Base-by-base conservation (phyloP, 1,140 invertebrate genomes). In the Carcinoscorpius rotundicauda region DNA sequence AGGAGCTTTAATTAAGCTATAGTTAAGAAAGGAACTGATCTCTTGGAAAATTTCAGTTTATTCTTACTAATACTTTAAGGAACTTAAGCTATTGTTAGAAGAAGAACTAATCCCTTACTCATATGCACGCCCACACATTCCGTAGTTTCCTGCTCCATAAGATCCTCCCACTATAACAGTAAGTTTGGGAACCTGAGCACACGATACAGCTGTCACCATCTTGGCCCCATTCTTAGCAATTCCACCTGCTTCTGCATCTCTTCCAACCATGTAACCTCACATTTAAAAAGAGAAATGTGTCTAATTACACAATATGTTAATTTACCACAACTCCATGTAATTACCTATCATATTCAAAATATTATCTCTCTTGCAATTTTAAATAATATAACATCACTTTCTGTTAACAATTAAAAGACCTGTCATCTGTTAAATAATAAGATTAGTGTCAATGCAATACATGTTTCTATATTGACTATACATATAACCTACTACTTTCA, bases 201-300 rank as follows among this genome's bases (percentile, higher is more conserved):
- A 98, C 11, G 96, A 86, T 3, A 99, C 96, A 1, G 97, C 97
- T 11, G 90, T 98, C 1, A 99, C 96, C 87, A 99, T 88, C 82
- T 99, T 99, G 3, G 97, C 96, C 59, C 97, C 97, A 78, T 99
- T 86, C 76, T 99, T 99, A 2, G 97, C 97, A 70, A 99, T 99
- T 5, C 97, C 97, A 66, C 93, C 89, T 3, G 88, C 86, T 80
- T 99, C 97, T 0, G 94, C 93, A 63, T 99, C 94, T 69, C 83
- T 82, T 2, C 97, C 97, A 48, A 99, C 94, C 95, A 99, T 99
- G 75, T 99, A 99, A 64, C 93, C 87, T 88, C 66, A 68, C 61
- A 10, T 10, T 10, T 49, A 69, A 58, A 49, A 71, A 63, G n/a
- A 10, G 58, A 11, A 49, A 49, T 60, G 3, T 48, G 51, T 60